A percentile compares a stretch with the other conserved stretches of the same genome.
Conservation (phyloP, 1,140 invertebrate species). For the Rhyzopertha dominica region DNA sequence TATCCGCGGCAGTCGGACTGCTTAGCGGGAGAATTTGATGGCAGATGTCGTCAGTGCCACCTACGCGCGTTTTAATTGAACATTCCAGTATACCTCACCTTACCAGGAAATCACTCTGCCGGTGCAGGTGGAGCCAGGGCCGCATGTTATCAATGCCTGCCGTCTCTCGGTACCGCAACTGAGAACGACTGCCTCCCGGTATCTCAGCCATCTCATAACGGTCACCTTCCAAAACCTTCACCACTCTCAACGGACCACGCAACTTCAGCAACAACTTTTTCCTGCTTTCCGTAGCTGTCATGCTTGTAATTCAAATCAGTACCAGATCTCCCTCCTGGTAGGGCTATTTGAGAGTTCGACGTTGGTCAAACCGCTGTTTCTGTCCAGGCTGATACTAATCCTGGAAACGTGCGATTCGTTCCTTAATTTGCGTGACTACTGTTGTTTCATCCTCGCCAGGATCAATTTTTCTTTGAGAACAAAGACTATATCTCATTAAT, state of each 20-base stretch:
- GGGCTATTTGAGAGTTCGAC: background rate
- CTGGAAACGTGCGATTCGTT: conserved; percentile 6
- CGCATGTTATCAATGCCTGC: background rate
- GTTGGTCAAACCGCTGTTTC: conserved; percentile 12
- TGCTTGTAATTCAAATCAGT: background rate
- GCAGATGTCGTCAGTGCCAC: too few relatives aligned
- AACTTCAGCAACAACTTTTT: background rate
- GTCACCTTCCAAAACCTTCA: background rate
- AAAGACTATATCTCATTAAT: background rate
- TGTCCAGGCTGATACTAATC: conserved; percentile 5
- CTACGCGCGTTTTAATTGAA: too few relatives aligned
- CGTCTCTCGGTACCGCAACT: background rate
- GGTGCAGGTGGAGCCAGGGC: background rate
- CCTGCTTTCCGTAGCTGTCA: background rate
- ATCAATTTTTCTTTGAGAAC: conserved; percentile 8
- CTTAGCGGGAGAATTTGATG: too few relatives aligned
- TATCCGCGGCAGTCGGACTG: too few relatives aligned
- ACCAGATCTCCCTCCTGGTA: background rate
- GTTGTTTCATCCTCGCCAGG: conserved; percentile 1
- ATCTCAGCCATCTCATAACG: background rate
- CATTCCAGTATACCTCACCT: too few relatives aligned
- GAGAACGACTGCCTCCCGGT: background rate
- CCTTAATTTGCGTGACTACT: background rate
- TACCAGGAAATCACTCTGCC: too few relatives aligned
- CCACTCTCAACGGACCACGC: background rate